These are phyloP conservation scores for Syritta pipiens DNA, from an alignment of 2,888 invertebrate genomes.

Conservation along the genomic window DNA sequence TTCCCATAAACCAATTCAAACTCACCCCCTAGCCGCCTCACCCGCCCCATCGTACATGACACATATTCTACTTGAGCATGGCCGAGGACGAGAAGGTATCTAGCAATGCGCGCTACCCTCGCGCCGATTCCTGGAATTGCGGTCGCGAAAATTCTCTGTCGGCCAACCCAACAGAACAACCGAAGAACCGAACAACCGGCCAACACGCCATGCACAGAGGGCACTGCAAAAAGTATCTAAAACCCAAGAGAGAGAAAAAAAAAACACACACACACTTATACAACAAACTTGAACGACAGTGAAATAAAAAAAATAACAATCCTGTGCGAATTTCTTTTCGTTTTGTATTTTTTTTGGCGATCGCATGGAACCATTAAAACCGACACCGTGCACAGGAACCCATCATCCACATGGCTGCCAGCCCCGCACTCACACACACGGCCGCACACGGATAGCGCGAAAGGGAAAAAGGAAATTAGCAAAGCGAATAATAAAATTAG, in stretches of 20 bases:
- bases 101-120: conserved; percentile 61
- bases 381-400: conserved; percentile 54
- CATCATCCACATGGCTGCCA: conserved; percentile 58
- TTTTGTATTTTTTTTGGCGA: conserved; percentile 34
- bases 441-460: neutral
- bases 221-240: conserved; percentile 62
- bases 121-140: conserved; percentile 70
- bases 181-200: too few relatives aligned
- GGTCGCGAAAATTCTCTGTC: conserved; percentile 70
- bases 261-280: conserved; percentile 4
- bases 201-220: conserved; percentile 49
- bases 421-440: neutral
- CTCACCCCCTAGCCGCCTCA: neutral
- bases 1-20: conserved; percentile 30
- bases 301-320: conserved; percentile 48
- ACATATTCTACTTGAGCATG: conserved; percentile 56
- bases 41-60: conserved; percentile 30
- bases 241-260: conserved; percentile 14
- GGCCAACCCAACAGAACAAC: conserved; percentile 36
- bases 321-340: too few relatives aligned
- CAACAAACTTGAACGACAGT: conserved; percentile 30
- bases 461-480: conserved; percentile 50
- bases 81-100: conserved; percentile 41
- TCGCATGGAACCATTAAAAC: conserved; percentile 55
- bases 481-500: conserved; percentile 65